These are phyloP conservation scores for Drosophila mettleri DNA, from an alignment of 2,888 invertebrate species.

Conservation along the genomic window DNA sequence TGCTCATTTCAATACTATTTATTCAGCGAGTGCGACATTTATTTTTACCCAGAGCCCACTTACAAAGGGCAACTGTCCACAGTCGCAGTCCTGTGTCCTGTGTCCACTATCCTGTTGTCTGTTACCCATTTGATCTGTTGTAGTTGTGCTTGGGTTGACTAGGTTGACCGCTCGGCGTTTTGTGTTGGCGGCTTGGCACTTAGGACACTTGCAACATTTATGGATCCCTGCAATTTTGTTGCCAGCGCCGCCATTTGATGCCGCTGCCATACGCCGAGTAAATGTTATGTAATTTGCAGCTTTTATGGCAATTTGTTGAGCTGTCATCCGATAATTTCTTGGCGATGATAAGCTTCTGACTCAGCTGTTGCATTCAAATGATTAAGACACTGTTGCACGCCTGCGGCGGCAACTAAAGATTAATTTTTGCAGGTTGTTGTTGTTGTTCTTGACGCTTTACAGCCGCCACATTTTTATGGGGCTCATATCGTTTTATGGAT, in stretches of 20 bases:
- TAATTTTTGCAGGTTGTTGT: constrained; percentile 18
- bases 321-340: constrained; percentile 47
- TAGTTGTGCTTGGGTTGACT: constrained; percentile 33
- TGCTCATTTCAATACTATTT: constrained; percentile 79
- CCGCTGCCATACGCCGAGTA: constrained; percentile 31
- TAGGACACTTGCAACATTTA: constrained; percentile 81
- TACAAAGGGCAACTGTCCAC: constrained; percentile 38
- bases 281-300: constrained; percentile 48
- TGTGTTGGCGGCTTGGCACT: constrained; percentile 74
- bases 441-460: constrained; percentile 31
- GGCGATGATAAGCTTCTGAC: constrained; percentile 14
- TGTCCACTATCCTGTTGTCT: background rate
- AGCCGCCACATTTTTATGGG: constrained; percentile 67
- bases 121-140: constrained; percentile 7
- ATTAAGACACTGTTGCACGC: constrained; percentile 52
- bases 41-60: constrained; percentile 58
- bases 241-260: constrained; percentile 39
- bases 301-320: constrained; percentile 52
- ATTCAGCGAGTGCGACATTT: constrained; percentile 76
- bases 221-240: constrained; percentile 72
- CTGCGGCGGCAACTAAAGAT: constrained; percentile 10
- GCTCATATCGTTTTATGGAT: constrained; percentile 70
- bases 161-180: constrained; percentile 61
- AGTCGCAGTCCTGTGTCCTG: constrained; percentile 3
- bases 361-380: constrained; percentile 60